These are phyloP conservation scores for Coelinius sp. DNA, from an alignment of 2,888 invertebrate species.

Conservation along the genomic window DNA sequence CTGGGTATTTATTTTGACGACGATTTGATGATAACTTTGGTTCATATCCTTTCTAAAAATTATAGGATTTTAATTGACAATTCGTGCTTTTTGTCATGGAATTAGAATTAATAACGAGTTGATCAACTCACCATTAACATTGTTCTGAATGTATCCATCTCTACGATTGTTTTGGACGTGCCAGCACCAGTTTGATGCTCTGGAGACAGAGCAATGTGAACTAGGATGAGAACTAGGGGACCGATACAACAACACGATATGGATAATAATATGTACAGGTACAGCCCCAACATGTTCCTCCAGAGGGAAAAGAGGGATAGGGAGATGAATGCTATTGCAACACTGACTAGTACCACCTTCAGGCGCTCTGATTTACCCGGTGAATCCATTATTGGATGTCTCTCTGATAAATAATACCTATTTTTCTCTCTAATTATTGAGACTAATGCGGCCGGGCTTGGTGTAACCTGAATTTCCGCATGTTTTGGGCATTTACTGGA, in stretches of 20 bases:
- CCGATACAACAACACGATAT: constrained; percentile 67
- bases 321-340: constrained; percentile 6
- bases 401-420: background rate
- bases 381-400: background rate
- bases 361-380: background rate
- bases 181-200: constrained; percentile 77
- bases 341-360: constrained; percentile 7
- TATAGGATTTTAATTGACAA: background rate
- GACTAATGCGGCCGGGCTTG: background rate
- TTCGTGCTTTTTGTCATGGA: background rate
- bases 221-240: constrained; percentile 73
- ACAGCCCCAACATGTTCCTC: constrained; percentile 58
- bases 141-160: constrained; percentile 75
- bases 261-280: constrained; percentile 58
- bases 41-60: constrained; percentile 63
- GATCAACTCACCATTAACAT: constrained; percentile 74
- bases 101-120: background rate
- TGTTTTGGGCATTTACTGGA: background rate
- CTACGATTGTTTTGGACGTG: constrained; percentile 76
- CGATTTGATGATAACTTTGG: constrained; percentile 64
- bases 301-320: constrained; percentile 36
- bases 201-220: constrained; percentile 78
- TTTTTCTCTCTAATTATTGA: background rate
- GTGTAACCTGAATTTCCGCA: background rate
- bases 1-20: constrained; percentile 77